Percentiles rank a stretch among this genome's conserved stretches.
Conservation (phyloP, 2,113 vertebrate genomes). For the Pluvianellus socialis region DNA sequence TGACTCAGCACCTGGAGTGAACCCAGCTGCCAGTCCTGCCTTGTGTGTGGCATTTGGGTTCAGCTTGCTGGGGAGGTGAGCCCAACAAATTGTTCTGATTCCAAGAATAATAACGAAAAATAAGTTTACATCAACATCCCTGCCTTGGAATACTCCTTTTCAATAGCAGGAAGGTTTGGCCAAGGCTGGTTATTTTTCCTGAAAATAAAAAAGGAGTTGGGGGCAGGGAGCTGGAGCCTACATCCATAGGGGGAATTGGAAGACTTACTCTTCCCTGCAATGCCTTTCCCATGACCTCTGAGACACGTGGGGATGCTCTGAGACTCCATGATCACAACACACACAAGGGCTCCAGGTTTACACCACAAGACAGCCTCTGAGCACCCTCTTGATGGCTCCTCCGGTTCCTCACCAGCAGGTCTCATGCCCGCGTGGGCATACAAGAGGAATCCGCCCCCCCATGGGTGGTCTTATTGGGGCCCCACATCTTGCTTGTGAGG, state of each 20-base stretch:
- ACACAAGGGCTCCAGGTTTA: neutral
- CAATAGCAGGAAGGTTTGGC: neutral
- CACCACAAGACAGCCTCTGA: neutral
- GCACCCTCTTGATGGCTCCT: neutral
- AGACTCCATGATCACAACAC: neutral
- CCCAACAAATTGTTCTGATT: neutral
- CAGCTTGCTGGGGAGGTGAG: neutral
- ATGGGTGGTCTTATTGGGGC: rapidly evolving
- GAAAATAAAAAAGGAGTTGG: neutral
- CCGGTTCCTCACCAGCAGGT: neutral
- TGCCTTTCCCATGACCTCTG: neutral
- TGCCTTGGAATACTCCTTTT: neutral
- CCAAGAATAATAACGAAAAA: neutral
- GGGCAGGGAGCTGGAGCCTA: neutral
- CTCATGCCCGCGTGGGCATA: neutral
- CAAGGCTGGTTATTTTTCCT: neutral
- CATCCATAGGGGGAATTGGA: rapidly evolving
- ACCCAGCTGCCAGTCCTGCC: neutral
- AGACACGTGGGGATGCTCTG: rapidly evolving
- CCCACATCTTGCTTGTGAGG: neutral
- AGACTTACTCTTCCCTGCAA: neutral
- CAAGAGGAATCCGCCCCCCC: neutral
- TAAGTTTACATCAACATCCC: neutral
- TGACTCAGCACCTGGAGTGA: neutral
- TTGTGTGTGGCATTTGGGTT: neutral